Evolutionary conservation across 2,888 invertebrate species (phyloP).

Genomic region (Lymantria dispar): DNA sequence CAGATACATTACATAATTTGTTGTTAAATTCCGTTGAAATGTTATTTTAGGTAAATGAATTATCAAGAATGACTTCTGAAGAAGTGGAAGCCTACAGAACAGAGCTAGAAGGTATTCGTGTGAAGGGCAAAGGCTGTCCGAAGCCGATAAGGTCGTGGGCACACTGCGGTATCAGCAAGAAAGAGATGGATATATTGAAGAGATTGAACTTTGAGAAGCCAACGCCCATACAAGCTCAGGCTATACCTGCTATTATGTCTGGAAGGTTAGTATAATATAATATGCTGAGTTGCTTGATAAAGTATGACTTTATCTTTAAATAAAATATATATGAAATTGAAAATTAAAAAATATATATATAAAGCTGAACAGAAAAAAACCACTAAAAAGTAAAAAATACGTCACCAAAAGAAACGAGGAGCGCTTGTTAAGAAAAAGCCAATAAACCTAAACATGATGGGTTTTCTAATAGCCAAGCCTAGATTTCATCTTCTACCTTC

Average conservation of each 20-base stretch:
- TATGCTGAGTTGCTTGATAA: no score
- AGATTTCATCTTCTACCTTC: no score
- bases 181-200: constrained; percentile 95
- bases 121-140: constrained; percentile 98
- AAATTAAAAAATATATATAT: no score
- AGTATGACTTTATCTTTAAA: no score
- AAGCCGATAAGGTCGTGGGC: constrained; percentile 98
- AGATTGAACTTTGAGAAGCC: constrained; percentile 97
- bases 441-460: no score
- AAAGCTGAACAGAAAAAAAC: no score
- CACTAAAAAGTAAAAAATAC: no score
- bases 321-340: no score
- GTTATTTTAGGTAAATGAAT: constrained; percentile 91
- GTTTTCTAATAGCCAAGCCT: no score
- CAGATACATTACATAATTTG: no score
- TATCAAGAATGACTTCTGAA: constrained; percentile 94
- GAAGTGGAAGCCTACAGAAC: constrained; percentile 92
- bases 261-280: constrained; percentile 82
- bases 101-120: constrained; percentile 97
- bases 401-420: no score
- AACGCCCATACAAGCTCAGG: constrained; percentile 99
- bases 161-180: constrained; percentile 98
- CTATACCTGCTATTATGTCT: constrained; percentile 98
- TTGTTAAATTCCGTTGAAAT: not conserved
- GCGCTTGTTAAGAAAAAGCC: no score